These are phyloP conservation scores for Arenaria interpres DNA, from an alignment of 2,113 vertebrate species.

Conservation along the genomic window DNA sequence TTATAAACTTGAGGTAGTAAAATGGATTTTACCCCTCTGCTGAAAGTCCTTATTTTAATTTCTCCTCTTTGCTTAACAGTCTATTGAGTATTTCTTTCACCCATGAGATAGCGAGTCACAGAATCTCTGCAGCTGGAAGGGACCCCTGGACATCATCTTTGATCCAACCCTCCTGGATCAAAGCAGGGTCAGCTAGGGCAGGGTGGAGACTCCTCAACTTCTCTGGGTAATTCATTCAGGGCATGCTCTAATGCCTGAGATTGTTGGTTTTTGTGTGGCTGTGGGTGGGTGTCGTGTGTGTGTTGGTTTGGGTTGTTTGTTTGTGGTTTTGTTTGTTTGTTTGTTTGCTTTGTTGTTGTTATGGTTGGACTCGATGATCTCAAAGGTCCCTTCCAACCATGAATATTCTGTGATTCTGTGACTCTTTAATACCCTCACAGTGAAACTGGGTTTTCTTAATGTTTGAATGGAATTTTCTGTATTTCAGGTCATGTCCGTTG, in stretches of 20 bases:
- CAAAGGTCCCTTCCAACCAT: no score
- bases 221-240: not conserved
- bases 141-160: not conserved
- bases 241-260: no score
- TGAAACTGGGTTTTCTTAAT: not conserved
- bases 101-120: not conserved
- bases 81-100: not conserved
- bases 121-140: not conserved
- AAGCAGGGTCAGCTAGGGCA: not conserved
- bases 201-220: not conserved
- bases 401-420: no score
- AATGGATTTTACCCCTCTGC: not conserved
- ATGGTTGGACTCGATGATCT: no score
- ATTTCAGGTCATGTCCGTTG: not conserved
- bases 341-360: no score
- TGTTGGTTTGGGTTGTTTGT: no score
- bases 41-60: not conserved
- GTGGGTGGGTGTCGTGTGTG: no score
- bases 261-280: no score
- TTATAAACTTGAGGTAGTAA: not conserved
- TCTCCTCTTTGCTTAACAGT: not conserved
- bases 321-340: no score
- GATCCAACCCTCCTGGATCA: accelerated
- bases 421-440: not conserved
- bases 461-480: not conserved